Percentiles rank a stretch among this genome's conserved stretches.
phyloP scores from a whole-genome alignment of 2,888 invertebrate genomes.

The Scaeva pyrastri region DNA sequence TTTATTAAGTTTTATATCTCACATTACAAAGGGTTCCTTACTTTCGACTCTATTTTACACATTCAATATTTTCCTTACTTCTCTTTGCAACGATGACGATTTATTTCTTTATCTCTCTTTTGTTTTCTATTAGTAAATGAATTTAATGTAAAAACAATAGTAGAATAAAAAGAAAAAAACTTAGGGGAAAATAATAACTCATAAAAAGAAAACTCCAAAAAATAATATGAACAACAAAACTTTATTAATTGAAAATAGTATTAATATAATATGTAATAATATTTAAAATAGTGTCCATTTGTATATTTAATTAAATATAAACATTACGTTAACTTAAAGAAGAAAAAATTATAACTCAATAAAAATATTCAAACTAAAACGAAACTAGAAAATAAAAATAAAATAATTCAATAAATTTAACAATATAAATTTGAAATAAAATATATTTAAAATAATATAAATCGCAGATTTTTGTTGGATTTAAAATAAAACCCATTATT shows the following conservation, averaged over 20 bases:
- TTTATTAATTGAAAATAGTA: constrained; percentile 63
- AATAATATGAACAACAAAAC: constrained; percentile 61
- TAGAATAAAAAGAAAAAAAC: not conserved
- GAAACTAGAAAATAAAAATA: constrained; percentile 34
- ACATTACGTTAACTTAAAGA: constrained; percentile 41
- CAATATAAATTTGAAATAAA: constrained; percentile 37
- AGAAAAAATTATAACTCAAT: constrained; percentile 53
- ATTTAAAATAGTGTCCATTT: constrained; percentile 47
- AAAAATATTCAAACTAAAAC: constrained; percentile 50
- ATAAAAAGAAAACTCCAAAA: constrained; percentile 46
- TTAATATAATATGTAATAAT: constrained; percentile 35
- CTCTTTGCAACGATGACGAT: not conserved
- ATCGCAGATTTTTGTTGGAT: constrained; percentile 44
- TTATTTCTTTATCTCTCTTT: not conserved
- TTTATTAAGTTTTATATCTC: constrained; percentile 64
- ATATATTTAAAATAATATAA: constrained; percentile 33
- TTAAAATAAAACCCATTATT: constrained; percentile 10
- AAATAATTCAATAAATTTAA: constrained; percentile 40
- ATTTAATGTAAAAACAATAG: constrained; percentile 1
- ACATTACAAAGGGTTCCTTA: constrained; percentile 52
- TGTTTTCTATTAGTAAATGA: constrained; percentile 11
- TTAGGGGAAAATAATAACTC: too few species aligned
- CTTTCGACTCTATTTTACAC: constrained; percentile 43
- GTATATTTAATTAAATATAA: constrained; percentile 52
- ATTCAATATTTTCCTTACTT: constrained; percentile 20